phyloP scores from a whole-genome alignment of 2,113 vertebrate species.

The Amphiprion ocellaris region DNA sequence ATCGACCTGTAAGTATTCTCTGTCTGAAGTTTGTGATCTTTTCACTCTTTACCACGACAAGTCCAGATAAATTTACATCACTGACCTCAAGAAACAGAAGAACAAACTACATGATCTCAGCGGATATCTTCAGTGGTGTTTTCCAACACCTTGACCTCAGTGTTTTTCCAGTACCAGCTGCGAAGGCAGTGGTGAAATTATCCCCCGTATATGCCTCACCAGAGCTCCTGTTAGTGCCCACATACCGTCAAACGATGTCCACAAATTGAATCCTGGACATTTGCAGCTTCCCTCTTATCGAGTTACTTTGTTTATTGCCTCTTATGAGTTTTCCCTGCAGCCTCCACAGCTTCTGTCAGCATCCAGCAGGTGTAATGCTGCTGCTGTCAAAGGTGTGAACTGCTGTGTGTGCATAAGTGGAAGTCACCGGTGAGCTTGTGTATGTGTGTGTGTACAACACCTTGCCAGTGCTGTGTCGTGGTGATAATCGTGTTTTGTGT shows the following conservation, averaged over 20 bases:
- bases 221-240: constrained; percentile 22
- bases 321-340: constrained; percentile 44
- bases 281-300: constrained; percentile 39
- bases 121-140: background rate
- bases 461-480: background rate
- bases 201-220: background rate
- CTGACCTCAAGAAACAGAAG: background rate
- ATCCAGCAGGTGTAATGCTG: constrained; percentile 31
- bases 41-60: too few species aligned
- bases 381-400: constrained; percentile 23
- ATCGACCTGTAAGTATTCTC: too few species aligned
- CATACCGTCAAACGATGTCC: constrained; percentile 14
- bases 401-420: background rate
- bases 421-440: background rate
- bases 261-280: constrained; percentile 56
- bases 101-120: background rate
- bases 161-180: constrained; percentile 1
- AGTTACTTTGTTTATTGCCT: constrained; percentile 57
- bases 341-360: constrained; percentile 24
- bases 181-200: background rate
- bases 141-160: constrained; percentile 23
- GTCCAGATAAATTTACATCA: background rate
- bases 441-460: background rate
- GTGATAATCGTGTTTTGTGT: background rate
- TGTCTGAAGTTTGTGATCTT: too few species aligned